Evolutionary conservation across 2,888 invertebrate species (phyloP), one percentile per base, ranked within the genome.

Genomic region (Cistogaster globosa): DNA sequence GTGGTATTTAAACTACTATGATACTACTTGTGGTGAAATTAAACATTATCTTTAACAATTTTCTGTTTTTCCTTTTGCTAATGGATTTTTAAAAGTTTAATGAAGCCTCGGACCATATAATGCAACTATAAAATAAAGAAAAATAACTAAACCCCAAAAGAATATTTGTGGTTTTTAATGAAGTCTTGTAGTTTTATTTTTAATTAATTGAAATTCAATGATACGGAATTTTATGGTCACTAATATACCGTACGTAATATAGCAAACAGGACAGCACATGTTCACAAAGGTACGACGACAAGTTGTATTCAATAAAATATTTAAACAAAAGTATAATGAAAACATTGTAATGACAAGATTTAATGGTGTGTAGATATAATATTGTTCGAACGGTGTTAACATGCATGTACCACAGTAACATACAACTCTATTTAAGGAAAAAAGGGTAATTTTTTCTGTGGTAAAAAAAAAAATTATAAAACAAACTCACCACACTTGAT

Each of bases 101-200:
- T 83, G 67, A 71, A 68, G 60, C 62, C 32, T 32, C 48, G 20
- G 55, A 67, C 71, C 76, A 12, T 58, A 63, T 65, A 65, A 51
- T 63, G 48, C 57, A 53, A 26, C 12, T 53, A 63, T 20, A 12
- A 48, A 55, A 67, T 42, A 51, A 63, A 55, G 42, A n/a, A n/a
- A n/a, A n/a, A n/a, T n/a, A n/a, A n/a, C n/a, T 14, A 45, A 45
- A 57, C 58, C 51, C 63, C 65, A 67, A 58, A 67, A 74, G 67
- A 74, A 78, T 78, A 69, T 69, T 74, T 83, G 83, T 75, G 83
- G 83, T 79, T 68, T 83, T 83, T 79, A 83, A 79, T 83, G 69
- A 79, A 83, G 83, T 79, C 55, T 68, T 75, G 74, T 58, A 48
- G 51, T 67, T 74, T 80, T 68, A 42, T 74, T 80, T 68, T 74